These are phyloP conservation scores for Drosophila anomalipes DNA, from an alignment of 2,888 invertebrate genomes.

Conservation along the genomic window DNA sequence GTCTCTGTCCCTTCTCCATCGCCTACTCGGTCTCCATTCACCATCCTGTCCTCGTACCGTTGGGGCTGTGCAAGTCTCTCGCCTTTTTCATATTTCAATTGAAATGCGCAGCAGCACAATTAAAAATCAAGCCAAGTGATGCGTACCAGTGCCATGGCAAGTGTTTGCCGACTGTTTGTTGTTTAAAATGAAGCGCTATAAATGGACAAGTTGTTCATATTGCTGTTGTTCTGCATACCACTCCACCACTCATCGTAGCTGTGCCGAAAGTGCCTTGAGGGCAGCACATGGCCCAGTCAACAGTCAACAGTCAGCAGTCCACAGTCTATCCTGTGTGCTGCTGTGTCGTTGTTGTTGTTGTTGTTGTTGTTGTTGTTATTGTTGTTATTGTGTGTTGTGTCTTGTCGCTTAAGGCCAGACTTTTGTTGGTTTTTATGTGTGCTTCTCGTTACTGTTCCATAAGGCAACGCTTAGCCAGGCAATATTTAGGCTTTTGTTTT, in stretches of 20 bases:
- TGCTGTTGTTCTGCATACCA: slow-evolving; percentile 10
- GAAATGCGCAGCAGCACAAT: slow-evolving; percentile 70
- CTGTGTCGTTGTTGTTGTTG: neutral
- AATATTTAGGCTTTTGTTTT: slow-evolving; percentile 62
- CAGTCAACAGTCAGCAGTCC: slow-evolving; percentile 41
- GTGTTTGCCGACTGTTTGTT: slow-evolving; percentile 63
- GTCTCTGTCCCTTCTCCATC: neutral
- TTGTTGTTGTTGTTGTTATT: neutral
- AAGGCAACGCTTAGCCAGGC: slow-evolving; percentile 54
- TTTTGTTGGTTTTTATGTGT: slow-evolving; percentile 53
- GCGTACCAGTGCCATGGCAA: slow-evolving; percentile 57
- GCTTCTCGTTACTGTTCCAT: slow-evolving; percentile 41
- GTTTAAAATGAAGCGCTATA: slow-evolving; percentile 68
- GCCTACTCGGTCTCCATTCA: slow-evolving; percentile 5
- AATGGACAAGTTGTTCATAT: slow-evolving; percentile 62
- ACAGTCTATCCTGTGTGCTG: slow-evolving; percentile 32
- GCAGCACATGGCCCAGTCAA: slow-evolving; percentile 64
- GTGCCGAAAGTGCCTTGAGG: slow-evolving; percentile 48
- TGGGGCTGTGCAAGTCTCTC: slow-evolving; percentile 34
- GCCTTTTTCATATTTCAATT: slow-evolving; percentile 64
- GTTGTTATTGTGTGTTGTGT: slow-evolving; percentile 30
- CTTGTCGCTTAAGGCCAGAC: slow-evolving; percentile 54
- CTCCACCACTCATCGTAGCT: slow-evolving; percentile 15
- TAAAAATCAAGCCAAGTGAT: slow-evolving; percentile 70
- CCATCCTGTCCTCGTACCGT: slow-evolving; percentile 38